Conservation (phyloP, 2,888 invertebrate genomes). For the Furcula furcula region DNA sequence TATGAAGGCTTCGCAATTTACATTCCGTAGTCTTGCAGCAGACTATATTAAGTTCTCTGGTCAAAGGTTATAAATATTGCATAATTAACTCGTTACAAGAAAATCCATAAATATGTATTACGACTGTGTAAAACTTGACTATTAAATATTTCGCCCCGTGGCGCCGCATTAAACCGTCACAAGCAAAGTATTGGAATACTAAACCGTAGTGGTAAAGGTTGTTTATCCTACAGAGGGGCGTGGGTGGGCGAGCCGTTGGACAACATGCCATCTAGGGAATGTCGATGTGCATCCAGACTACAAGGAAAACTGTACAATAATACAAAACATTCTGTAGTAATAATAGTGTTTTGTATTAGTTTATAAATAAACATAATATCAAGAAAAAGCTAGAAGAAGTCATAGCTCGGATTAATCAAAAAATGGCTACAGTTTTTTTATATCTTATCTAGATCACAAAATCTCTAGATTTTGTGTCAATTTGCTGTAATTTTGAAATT, state of each 20-base stretch:
- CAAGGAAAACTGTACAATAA: slow-evolving; percentile 44
- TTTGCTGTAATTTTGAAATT: no score
- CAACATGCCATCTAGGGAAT: slow-evolving; percentile 73
- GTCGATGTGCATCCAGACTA: slow-evolving; percentile 59
- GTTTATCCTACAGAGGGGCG: slow-evolving; percentile 50
- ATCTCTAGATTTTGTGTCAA: no score
- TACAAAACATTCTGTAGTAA: not conserved
- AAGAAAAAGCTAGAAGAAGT: no score
- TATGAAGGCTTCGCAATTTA: no score
- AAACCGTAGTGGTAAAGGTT: slow-evolving; percentile 44
- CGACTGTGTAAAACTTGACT: slow-evolving; percentile 14
- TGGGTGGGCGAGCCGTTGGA: slow-evolving; percentile 54
- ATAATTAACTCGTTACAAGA: not conserved
- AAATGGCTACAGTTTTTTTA: no score
- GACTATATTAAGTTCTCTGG: no score
- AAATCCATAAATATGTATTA: slow-evolving; percentile 2
- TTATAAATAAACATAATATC: not conserved
- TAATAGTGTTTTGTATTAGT: no score
- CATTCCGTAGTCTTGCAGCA: no score
- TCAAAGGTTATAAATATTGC: not conserved
- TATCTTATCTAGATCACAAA: no score
- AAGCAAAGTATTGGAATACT: slow-evolving; percentile 47
- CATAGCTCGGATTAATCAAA: no score
- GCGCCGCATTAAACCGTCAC: slow-evolving; percentile 52
- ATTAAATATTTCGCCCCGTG: slow-evolving; percentile 40